Base-by-base conservation (phyloP, 2,888 invertebrate genomes). In the Noctuana brunneofusca region DNA sequence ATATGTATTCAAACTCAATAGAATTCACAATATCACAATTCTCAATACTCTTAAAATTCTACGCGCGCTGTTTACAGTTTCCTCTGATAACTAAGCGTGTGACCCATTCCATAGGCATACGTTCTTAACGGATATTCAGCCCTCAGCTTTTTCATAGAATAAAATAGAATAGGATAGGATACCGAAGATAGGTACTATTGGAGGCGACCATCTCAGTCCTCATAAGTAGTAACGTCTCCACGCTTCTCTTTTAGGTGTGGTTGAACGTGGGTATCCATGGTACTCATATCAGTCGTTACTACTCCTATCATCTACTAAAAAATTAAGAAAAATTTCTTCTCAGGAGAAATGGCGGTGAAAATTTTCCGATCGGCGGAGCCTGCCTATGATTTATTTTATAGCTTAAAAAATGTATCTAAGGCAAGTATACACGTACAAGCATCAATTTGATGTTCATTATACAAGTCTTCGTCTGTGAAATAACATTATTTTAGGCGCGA, bases 1-100 rank as follows among this genome's bases (percentile, higher is more conserved):
- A 69, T 68, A 68, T 54, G 68, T 63, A 66, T 66, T 66, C 65
- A 53, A 64, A 43, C 69, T 71, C 76, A 75, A 76, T 74, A 66
- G 68, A 68, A 67, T 66, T 66, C 56, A 48, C 60, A 65, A 63
- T 63, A 68, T n/a, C n/a, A n/a, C n/a, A n/a, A n/a, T n/a, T n/a
- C n/a, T n/a, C 69, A 82, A 54, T 20, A 54, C 46, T 76, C 66
- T 71, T 79, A 70, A 72, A 74, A 85, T 85, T 83, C 81, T 67
- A 73, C 68, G 68, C 68, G 69, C 74, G 72, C 64, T 65, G 60
- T 59, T 35, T 69, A 62, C 68, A 64, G 78, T 84, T 85, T 85
- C 84, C 84, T 84, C 74, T 71, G 75, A 56, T 69, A 68, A 68
- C 35, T 67, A 66, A 69, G 54, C 60, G 53, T 63, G 38, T n/a